Evolutionary conservation across 1,140 invertebrate genomes (phyloP), one percentile per base, ranked within the genome.

Genomic region (Acromyrmex charruanus): DNA sequence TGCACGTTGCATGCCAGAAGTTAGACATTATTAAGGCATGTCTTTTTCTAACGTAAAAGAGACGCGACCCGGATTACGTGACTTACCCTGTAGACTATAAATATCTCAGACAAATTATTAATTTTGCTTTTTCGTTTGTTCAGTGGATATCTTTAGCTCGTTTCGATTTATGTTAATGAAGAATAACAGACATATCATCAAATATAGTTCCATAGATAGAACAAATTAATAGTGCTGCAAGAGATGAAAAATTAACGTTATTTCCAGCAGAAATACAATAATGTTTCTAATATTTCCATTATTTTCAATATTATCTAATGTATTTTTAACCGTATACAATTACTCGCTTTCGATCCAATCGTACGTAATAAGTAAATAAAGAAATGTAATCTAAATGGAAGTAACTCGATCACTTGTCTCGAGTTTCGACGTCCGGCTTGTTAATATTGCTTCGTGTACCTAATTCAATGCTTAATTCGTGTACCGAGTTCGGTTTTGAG

Each of bases 401-500:
- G 25, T 58, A 72, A 58, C 0, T 55, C 14, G 21, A 80, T 80
- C 39, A 44, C 2, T 18, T n/a, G 28, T 51, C 28, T 35, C 44
- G 31, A 4, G n/a, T 69, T 69, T 18, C 21, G 21, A 71, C n/a
- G n/a, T 59, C 25, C 53, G 68, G 35, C 35, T 71, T 69, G 31
- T 59, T 71, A 55, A 66, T 68, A 39, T 81, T 39, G 49, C n/a
- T 14, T 71, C 14, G 51, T 59, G 16, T 28, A 71, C 16, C 65
- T 58, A 71, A 59, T 58, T 14, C 16, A 5, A 10, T n/a, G 35
- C 31, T 55, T 81, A 69, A 81, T 71, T 69, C 18, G n/a, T 35
- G n/a, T 44, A 69, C 28, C 21, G 39, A 74, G 55, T 75, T 84
- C 39, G 31, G 39, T 59, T 84, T 61, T 58, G 79, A 81, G 39